Percentiles rank a stretch among this genome's conserved stretches.
Conservation (phyloP, 2,797 vertebrate genomes). For the Scleropages formosus region DNA sequence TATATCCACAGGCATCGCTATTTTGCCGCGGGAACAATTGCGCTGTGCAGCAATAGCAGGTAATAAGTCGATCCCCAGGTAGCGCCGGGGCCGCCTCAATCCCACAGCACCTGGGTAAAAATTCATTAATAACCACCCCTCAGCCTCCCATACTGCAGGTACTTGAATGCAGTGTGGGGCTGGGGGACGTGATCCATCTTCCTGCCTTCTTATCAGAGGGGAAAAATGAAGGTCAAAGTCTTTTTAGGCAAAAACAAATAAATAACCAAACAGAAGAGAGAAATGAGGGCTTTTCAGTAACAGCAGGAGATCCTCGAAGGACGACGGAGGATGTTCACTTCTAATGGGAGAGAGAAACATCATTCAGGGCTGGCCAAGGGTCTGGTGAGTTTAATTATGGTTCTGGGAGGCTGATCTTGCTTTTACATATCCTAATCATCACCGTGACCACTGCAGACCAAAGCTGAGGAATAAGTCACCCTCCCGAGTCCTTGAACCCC, state of each 20-base stretch:
- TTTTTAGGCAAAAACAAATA: constrained; percentile 28
- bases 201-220: constrained; percentile 25
- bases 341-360: constrained; percentile 22
- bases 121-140: constrained; percentile 52
- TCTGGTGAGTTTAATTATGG: constrained; percentile 16
- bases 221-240: constrained; percentile 32
- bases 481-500: no score
- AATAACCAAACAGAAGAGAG: no score
- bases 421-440: no score
- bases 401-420: background rate
- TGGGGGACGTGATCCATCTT: constrained; percentile 52
- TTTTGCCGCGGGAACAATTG: constrained; percentile 37
- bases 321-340: constrained; percentile 8
- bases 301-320: background rate
- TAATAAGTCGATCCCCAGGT: constrained; percentile 20
- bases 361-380: background rate
- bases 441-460: no score
- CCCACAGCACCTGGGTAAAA: constrained; percentile 37
- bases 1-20: no score
- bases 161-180: constrained; percentile 41
- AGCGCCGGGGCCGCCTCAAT: no score
- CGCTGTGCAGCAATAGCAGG: constrained; percentile 53
- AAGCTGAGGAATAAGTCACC: no score
- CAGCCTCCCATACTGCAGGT: constrained; percentile 25
- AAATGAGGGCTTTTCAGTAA: background rate